Percentiles rank a stretch among this genome's conserved stretches.
phyloP scores from a whole-genome alignment of 2,888 invertebrate species.

The Orchesella flavescens region DNA sequence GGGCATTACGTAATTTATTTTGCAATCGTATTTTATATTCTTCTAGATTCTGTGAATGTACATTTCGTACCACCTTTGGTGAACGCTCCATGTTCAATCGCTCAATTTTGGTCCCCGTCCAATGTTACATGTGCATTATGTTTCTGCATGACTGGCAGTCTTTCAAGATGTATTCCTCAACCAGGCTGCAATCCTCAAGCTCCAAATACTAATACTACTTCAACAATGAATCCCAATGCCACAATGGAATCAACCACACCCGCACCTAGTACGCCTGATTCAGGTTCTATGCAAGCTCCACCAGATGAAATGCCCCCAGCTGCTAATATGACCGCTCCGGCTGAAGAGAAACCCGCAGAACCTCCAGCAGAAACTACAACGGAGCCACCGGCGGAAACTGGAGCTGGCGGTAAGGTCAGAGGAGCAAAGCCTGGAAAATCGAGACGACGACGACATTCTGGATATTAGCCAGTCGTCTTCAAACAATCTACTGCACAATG shows the following conservation, averaged over 20 bases:
- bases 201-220: conserved; percentile 27
- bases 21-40: not conserved
- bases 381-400: conserved; percentile 19
- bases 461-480: not conserved
- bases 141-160: conserved; percentile 66
- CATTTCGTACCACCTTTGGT: conserved; percentile 67
- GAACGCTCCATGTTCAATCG: conserved; percentile 54
- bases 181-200: conserved; percentile 62
- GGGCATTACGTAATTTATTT: not conserved
- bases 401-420: not conserved
- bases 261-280: not conserved
- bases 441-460: conserved; percentile 28
- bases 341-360: not conserved
- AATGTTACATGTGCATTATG: conserved; percentile 65
- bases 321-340: not conserved
- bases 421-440: conserved; percentile 42
- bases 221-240: not conserved
- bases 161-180: conserved; percentile 60
- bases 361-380: not conserved
- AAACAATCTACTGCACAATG: too few relatives aligned
- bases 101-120: conserved; percentile 64
- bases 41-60: conserved; percentile 65
- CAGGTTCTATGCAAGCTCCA: not conserved
- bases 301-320: not conserved
- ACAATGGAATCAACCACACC: not conserved